Conservation (phyloP, 2,888 invertebrate genomes). For the Rhagophthalmus giganteus region DNA sequence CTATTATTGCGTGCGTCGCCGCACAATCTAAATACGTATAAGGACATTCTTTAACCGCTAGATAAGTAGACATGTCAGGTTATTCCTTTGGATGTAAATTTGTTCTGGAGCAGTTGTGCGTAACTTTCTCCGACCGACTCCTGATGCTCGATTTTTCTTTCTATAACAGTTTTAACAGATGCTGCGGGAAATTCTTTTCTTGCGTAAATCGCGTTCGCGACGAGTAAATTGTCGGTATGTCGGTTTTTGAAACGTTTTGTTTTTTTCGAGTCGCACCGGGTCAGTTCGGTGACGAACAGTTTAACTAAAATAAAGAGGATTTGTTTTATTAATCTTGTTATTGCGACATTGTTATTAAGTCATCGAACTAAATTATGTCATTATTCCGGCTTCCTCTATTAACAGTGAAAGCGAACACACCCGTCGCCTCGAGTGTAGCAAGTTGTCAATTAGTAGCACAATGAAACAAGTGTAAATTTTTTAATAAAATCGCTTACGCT, state of each 20-base stretch:
- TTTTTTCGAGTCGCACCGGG: constrained; percentile 16
- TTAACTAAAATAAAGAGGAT: neutral
- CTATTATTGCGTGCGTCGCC: constrained; percentile 53
- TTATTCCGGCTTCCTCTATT: constrained; percentile 15
- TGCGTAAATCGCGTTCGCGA: constrained; percentile 6
- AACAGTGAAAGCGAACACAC: constrained; percentile 17
- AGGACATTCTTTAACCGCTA: constrained; percentile 54
- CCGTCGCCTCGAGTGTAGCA: constrained; percentile 4
- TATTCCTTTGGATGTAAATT: constrained; percentile 57
- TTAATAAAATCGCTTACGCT: neutral
- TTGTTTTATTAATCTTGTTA: constrained; percentile 2
- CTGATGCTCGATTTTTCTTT: constrained; percentile 23
- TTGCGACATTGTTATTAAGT: constrained; percentile 9
- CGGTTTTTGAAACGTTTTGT: constrained; percentile 11
- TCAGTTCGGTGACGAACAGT: constrained; percentile 1
- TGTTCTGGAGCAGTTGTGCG: constrained; percentile 51
- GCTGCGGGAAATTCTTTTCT: constrained; percentile 2
- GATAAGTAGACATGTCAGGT: constrained; percentile 55
- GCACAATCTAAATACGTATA: constrained; percentile 55
- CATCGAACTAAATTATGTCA: constrained; percentile 16
- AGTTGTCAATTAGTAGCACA: constrained; percentile 6
- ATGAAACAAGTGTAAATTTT: constrained; percentile 4
- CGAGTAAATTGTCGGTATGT: constrained; percentile 9
- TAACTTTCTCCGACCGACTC: constrained; percentile 39
- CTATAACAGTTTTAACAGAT: constrained; percentile 4